These are phyloP conservation scores for Hirtodrosophila duncani DNA, from an alignment of 2,888 invertebrate genomes.

Conservation along the genomic window DNA sequence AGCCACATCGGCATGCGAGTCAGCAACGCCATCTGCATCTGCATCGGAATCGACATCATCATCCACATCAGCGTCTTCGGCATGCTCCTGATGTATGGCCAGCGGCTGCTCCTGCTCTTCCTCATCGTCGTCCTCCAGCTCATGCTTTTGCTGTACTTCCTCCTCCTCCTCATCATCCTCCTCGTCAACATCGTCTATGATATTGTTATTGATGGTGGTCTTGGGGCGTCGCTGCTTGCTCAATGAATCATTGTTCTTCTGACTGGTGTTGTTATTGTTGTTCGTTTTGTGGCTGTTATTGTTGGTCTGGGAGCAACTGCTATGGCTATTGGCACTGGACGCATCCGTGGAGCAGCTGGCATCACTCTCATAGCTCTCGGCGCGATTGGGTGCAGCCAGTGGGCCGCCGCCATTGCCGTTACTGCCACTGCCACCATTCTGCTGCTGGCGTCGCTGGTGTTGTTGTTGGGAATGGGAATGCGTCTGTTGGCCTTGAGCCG, in stretches of 20 bases:
- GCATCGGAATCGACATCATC: constrained; percentile 12
- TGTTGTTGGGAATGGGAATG: constrained; percentile 5
- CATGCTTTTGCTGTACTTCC: background rate
- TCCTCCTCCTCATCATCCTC: background rate
- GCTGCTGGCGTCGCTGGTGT: constrained; percentile 55
- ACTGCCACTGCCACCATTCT: constrained; percentile 3
- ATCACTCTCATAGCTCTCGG: constrained; percentile 81
- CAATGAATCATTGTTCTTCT: constrained; percentile 29
- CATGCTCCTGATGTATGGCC: background rate
- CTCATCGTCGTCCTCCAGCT: constrained; percentile 5
- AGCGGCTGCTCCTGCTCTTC: background rate
- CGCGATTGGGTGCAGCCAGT: constrained; percentile 23
- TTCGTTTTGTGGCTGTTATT: constrained; percentile 73
- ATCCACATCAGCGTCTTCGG: constrained; percentile 1
- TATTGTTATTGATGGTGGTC: constrained; percentile 74
- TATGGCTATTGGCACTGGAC: constrained; percentile 76
- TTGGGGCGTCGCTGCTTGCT: constrained; percentile 70
- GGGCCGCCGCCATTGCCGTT: background rate
- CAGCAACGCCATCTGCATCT: constrained; percentile 16
- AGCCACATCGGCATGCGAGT: constrained; percentile 15
- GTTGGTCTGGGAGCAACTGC: constrained; percentile 74
- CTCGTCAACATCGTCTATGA: constrained; percentile 39
- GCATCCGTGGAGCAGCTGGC: constrained; percentile 79
- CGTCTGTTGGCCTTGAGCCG: background rate
- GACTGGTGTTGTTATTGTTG: constrained; percentile 74